Conservation (phyloP, 1,140 invertebrate species). For the Branchinecta lynchi region DNA sequence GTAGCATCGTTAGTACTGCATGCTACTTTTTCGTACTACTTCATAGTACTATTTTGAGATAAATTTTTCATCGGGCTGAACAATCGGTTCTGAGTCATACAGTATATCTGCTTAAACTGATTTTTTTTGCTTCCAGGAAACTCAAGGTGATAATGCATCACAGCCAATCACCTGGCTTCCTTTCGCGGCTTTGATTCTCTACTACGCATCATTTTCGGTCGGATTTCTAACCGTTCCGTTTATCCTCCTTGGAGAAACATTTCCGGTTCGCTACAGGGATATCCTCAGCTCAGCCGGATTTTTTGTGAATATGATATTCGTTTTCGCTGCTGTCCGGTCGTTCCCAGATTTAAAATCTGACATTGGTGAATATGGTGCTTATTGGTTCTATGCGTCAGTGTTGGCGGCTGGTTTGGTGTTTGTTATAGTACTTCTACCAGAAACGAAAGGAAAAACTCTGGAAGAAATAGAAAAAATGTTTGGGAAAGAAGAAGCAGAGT, state of each 20-base stretch:
- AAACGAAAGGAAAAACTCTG: conserved; percentile 75
- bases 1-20: too few relatives aligned
- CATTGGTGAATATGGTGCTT: conserved; percentile 53
- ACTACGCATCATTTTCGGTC: conserved; percentile 39
- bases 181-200: conserved; percentile 36
- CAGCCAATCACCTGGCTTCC: conserved; percentile 33
- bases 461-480: conserved; percentile 45
- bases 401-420: conserved; percentile 55
- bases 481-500: conserved; percentile 16
- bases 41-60: too few relatives aligned
- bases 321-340: conserved; percentile 64
- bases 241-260: conserved; percentile 45
- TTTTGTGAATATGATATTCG: conserved; percentile 60
- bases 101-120: too few relatives aligned
- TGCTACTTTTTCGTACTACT: too few relatives aligned
- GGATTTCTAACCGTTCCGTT: conserved; percentile 31
- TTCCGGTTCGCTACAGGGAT: conserved; percentile 34
- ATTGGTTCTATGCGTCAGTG: conserved; percentile 64
- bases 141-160: conserved; percentile 24
- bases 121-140: conserved; percentile 30
- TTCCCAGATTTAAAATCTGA: conserved; percentile 45
- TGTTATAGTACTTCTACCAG: conserved; percentile 57
- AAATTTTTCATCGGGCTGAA: too few relatives aligned
- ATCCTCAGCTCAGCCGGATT: conserved; percentile 45
- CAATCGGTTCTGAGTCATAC: too few relatives aligned